Conservation (phyloP, 2,888 invertebrate species). For the Bembecia ichneumoniformis region DNA sequence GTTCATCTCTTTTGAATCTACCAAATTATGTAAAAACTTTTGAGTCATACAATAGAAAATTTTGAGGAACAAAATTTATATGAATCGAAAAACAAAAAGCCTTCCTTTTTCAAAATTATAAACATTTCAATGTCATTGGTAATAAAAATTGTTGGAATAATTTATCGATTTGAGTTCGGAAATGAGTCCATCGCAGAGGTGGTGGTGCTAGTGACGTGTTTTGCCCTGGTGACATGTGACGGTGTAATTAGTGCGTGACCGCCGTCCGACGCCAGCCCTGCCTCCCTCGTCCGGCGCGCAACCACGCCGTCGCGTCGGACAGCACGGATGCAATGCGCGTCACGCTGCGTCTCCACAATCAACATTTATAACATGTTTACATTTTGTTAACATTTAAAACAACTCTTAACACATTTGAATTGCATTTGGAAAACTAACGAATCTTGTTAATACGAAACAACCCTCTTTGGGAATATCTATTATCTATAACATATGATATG, state of each 20-base stretch:
- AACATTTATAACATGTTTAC: too few relatives aligned
- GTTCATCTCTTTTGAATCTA: too few relatives aligned
- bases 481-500: too few relatives aligned
- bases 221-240: slow-evolving; percentile 55
- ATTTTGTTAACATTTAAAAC: too few relatives aligned
- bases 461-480: too few relatives aligned
- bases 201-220: slow-evolving; percentile 37
- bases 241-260: slow-evolving; percentile 63
- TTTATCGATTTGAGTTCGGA: slow-evolving; percentile 13
- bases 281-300: slow-evolving; percentile 25
- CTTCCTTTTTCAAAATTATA: not conserved
- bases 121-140: not conserved
- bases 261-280: slow-evolving; percentile 25
- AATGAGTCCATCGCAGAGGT: slow-evolving; percentile 9
- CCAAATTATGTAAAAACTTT: too few relatives aligned
- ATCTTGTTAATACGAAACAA: too few relatives aligned
- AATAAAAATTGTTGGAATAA: slow-evolving; percentile 1
- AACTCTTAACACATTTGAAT: too few relatives aligned
- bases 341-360: slow-evolving; percentile 9
- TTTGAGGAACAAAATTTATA: too few relatives aligned
- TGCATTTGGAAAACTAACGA: too few relatives aligned
- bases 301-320: slow-evolving; percentile 11
- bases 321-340: slow-evolving; percentile 3
- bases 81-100: too few relatives aligned
- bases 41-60: too few relatives aligned